Conservation (phyloP, 2,113 vertebrate genomes). For the Hippolais icterina region DNA sequence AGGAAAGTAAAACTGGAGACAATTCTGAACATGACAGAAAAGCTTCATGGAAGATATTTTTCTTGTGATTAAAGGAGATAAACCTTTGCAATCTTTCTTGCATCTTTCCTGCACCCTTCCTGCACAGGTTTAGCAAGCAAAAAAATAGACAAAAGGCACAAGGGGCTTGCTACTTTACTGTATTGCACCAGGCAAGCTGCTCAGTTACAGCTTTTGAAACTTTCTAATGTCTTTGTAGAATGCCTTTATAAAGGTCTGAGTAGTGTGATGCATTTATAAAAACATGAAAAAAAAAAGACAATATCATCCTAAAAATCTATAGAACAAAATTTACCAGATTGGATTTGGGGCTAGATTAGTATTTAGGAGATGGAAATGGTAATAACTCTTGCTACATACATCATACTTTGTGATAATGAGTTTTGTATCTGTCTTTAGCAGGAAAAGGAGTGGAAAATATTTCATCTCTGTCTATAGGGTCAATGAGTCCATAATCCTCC, state of each 20-base stretch:
- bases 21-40: neutral
- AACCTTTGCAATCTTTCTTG: neutral
- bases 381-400: neutral
- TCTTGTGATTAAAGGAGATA: neutral
- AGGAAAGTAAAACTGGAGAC: neutral
- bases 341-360: neutral
- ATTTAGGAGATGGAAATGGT: neutral
- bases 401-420: neutral
- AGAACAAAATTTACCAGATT: neutral
- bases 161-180: neutral
- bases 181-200: neutral
- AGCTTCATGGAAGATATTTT: neutral
- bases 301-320: neutral
- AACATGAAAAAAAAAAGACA: neutral
- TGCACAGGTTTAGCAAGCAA: neutral
- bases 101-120: neutral
- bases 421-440: neutral
- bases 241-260: neutral
- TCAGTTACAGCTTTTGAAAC: neutral
- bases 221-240: neutral
- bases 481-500: neutral
- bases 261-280: rapidly evolving
- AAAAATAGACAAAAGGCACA: neutral
- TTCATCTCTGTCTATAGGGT: neutral
- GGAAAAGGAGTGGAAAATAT: neutral